phyloP scores from a whole-genome alignment of 2,113 vertebrate species.

The Cervus canadensis region DNA sequence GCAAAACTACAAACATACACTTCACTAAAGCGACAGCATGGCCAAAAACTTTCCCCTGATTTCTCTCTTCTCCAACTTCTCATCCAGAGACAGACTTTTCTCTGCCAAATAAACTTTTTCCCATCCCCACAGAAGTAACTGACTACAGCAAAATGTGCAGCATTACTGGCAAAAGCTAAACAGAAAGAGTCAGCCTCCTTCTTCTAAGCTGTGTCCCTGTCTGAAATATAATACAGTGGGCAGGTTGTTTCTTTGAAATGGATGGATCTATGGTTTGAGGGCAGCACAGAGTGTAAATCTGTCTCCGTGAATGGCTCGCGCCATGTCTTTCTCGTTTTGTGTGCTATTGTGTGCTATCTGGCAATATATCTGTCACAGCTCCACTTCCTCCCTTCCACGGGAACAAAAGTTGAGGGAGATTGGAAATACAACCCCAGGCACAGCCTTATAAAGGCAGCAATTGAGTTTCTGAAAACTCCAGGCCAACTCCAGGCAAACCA shows the following conservation, averaged over 20 bases:
- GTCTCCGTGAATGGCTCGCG: background rate
- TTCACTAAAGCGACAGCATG: background rate
- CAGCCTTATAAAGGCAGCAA: slow-evolving; percentile 44
- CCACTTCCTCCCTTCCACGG: slow-evolving; percentile 61
- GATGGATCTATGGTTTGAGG: slow-evolving; percentile 56
- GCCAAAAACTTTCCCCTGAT: background rate
- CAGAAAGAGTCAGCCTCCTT: slow-evolving; percentile 19
- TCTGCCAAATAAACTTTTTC: slow-evolving; percentile 48
- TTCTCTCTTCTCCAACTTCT: slow-evolving; percentile 5
- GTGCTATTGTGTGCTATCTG: slow-evolving; percentile 52
- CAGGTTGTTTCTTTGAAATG: slow-evolving; percentile 61
- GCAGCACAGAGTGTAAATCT: slow-evolving; percentile 58
- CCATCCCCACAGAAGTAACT: slow-evolving; percentile 29
- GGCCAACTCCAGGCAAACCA: slow-evolving; percentile 41
- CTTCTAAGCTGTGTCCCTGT: slow-evolving; percentile 27
- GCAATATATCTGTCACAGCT: slow-evolving; percentile 67
- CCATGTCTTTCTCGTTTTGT: slow-evolving; percentile 39
- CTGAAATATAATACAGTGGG: slow-evolving; percentile 42
- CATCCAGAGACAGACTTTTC: background rate
- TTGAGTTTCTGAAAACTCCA: slow-evolving; percentile 46
- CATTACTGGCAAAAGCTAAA: slow-evolving; percentile 29
- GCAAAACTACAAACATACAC: background rate
- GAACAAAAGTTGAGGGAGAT: slow-evolving; percentile 66
- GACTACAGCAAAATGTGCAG: slow-evolving; percentile 23
- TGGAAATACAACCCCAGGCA: slow-evolving; percentile 51